phyloP scores from a whole-genome alignment of 2,113 vertebrate species.

The Pycnonotus jocosus region DNA sequence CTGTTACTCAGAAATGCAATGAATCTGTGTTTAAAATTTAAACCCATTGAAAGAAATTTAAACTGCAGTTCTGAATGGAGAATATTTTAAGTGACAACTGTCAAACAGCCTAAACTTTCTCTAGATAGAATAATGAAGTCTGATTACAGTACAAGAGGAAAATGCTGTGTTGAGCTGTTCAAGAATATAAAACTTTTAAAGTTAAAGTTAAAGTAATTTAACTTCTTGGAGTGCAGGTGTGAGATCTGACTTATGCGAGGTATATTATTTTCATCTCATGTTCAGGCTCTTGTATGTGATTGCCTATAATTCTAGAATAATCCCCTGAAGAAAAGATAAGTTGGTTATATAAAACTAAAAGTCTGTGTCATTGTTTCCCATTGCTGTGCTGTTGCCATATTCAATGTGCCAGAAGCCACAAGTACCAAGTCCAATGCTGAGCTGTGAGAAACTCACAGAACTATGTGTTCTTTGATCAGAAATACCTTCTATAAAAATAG shows the following conservation, averaged over 20 bases:
- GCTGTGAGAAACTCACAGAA: neutral
- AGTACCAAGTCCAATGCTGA: neutral
- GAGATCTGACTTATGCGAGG: slow-evolving; percentile 73
- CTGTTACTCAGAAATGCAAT: slow-evolving; percentile 31
- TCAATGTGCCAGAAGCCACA: neutral
- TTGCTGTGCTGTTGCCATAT: neutral
- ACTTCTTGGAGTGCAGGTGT: slow-evolving; percentile 76
- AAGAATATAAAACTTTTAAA: slow-evolving; percentile 74
- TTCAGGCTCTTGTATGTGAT: slow-evolving; percentile 76
- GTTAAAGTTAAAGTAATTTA: slow-evolving; percentile 48
- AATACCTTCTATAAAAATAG: neutral
- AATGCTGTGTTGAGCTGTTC: slow-evolving; percentile 63
- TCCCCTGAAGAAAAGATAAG: slow-evolving; percentile 75
- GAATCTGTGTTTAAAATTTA: neutral
- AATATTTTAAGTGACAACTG: neutral
- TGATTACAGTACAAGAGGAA: slow-evolving; percentile 77
- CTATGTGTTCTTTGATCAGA: neutral
- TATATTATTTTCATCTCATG: slow-evolving; percentile 79
- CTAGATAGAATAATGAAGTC: slow-evolving; percentile 81
- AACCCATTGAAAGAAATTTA: neutral
- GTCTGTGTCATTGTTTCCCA: neutral
- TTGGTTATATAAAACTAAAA: neutral
- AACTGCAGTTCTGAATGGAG: neutral
- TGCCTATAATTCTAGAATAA: slow-evolving; percentile 76
- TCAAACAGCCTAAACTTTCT: slow-evolving; percentile 71